Evolutionary conservation across 2,797 vertebrate species (phyloP).

Genomic region (Balearica regulorum): DNA sequence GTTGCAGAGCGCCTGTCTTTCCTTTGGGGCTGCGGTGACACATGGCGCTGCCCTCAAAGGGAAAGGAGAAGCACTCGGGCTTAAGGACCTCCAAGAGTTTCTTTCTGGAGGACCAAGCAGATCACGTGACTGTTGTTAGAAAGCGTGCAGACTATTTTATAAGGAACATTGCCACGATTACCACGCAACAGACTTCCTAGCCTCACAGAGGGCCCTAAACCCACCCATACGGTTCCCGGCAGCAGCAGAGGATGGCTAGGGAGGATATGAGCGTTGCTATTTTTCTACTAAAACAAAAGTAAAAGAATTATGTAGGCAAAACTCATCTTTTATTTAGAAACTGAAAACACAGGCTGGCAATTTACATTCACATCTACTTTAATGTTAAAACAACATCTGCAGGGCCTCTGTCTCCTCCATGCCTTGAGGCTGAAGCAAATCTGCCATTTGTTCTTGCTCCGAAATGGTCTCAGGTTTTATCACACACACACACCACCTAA

Average conservation of each 20-base stretch:
- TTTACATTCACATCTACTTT: background rate
- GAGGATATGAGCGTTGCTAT: accelerated
- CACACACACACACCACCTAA: background rate
- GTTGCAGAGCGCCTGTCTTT: background rate
- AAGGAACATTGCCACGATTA: accelerated
- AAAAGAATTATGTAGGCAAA: background rate
- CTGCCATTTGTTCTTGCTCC: background rate
- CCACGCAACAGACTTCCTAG: accelerated
- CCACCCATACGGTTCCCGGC: background rate
- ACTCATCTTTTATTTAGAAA: background rate
- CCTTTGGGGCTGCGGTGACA: background rate
- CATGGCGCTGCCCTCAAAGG: background rate
- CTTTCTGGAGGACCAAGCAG: background rate
- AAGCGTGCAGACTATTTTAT: accelerated
- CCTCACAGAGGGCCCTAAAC: background rate
- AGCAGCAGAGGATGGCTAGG: background rate
- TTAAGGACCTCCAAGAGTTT: background rate
- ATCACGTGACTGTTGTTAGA: background rate
- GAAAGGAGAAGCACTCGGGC: accelerated
- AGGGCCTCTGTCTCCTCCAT: background rate
- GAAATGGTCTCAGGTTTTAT: background rate
- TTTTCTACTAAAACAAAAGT: background rate
- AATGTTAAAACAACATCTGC: background rate
- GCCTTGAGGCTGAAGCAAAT: background rate
- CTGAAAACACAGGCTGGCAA: background rate